Percentiles rank a stretch among this genome's conserved stretches.
Conservation (phyloP, 1,140 invertebrate species). For the Drosophila bocqueti region DNA sequence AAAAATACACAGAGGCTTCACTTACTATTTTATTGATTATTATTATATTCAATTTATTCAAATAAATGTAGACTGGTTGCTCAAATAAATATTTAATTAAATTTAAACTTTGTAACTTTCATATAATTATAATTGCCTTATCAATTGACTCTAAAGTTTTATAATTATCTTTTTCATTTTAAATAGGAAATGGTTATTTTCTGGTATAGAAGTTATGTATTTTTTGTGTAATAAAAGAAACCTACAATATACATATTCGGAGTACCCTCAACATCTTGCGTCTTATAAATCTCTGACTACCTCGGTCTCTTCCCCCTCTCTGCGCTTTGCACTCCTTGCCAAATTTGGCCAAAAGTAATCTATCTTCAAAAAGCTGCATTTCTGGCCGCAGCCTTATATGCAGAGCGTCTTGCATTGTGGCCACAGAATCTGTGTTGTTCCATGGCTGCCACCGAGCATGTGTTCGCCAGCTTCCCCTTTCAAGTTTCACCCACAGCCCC, state of each 20-base stretch:
- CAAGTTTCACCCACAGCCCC: slow-evolving; percentile 19
- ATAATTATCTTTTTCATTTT: neutral
- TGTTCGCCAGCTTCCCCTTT: slow-evolving; percentile 38
- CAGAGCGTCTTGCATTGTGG: slow-evolving; percentile 28
- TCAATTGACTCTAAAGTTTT: neutral
- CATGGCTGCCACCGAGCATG: slow-evolving; percentile 33
- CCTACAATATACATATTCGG: neutral
- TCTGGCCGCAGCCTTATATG: slow-evolving; percentile 42
- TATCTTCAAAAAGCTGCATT: slow-evolving; percentile 49
- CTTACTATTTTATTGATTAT: neutral
- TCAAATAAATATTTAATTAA: neutral
- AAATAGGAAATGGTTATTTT: neutral
- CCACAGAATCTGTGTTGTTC: slow-evolving; percentile 38
- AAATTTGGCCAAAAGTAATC: slow-evolving; percentile 53
- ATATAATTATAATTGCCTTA: neutral
- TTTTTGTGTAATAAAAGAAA: neutral
- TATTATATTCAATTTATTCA: too few species aligned
- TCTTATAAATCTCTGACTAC: neutral
- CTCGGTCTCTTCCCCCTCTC: neutral
- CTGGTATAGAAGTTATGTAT: too few species aligned
- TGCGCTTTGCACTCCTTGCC: slow-evolving; percentile 6
- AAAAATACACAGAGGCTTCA: neutral
- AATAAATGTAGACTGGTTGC: too few species aligned
- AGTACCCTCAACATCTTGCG: neutral
- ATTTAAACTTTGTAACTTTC: neutral